Conservation (phyloP, 2,113 vertebrate genomes). For the Saimiri boliviensis region DNA sequence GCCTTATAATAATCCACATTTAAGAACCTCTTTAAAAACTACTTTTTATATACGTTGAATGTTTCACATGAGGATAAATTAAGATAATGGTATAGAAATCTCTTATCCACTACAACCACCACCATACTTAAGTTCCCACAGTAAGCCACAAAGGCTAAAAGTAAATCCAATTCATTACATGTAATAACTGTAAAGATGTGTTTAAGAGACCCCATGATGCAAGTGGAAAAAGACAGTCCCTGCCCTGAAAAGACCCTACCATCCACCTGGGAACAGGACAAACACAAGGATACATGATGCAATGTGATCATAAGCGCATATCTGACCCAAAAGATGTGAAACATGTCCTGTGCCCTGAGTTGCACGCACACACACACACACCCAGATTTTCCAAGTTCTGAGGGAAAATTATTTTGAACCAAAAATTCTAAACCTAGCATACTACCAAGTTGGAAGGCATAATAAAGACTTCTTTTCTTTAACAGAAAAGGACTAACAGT, state of each 20-base stretch:
- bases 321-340: neutral
- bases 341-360: rapidly evolving
- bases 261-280: neutral
- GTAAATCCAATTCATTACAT: neutral
- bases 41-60: neutral
- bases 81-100: neutral
- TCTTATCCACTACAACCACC: neutral
- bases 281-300: rapidly evolving
- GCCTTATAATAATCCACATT: neutral
- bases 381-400: neutral
- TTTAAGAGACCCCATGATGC: too few species aligned
- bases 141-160: neutral
- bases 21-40: neutral
- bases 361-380: rapidly evolving
- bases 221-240: neutral
- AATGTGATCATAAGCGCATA: neutral
- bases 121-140: neutral
- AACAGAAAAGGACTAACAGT: neutral
- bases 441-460: neutral
- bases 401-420: neutral
- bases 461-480: neutral
- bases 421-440: neutral
- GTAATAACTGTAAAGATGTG: too few species aligned
- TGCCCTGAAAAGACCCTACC: neutral
- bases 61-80: neutral